Evolutionary conservation across 2,888 invertebrate species (phyloP).

Genomic region (Scelioninae gen. 1): DNA sequence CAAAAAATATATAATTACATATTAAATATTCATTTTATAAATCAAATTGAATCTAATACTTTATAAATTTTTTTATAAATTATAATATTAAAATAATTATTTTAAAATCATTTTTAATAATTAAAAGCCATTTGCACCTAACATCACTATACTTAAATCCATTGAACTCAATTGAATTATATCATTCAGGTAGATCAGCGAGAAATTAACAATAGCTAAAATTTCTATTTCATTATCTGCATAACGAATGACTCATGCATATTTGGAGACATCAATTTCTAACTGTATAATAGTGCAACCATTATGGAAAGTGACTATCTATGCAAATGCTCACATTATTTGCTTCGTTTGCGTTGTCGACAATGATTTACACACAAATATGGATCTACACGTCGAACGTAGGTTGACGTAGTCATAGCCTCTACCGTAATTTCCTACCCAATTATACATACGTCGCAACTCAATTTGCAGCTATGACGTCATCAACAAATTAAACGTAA

Average conservation of each 20-base stretch:
- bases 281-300: slow-evolving; percentile 46
- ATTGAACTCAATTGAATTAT: slow-evolving; percentile 4
- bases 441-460: slow-evolving; percentile 37
- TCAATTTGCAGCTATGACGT: slow-evolving; percentile 47
- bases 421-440: slow-evolving; percentile 37
- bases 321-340: slow-evolving; percentile 51
- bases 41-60: background rate
- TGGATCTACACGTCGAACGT: slow-evolving; percentile 52
- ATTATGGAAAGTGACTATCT: slow-evolving; percentile 57
- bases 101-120: slow-evolving; percentile 2
- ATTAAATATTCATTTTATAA: background rate
- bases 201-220: slow-evolving; percentile 21
- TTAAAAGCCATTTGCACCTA: background rate
- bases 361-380: slow-evolving; percentile 62
- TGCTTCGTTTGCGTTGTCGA: slow-evolving; percentile 45
- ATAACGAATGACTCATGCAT: slow-evolving; percentile 49
- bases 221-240: slow-evolving; percentile 37
- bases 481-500: slow-evolving; percentile 40
- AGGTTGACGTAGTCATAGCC: slow-evolving; percentile 38
- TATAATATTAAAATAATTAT: no score
- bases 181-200: background rate
- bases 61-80: background rate
- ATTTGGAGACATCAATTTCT: slow-evolving; percentile 62
- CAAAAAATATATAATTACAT: no score
- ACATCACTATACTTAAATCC: background rate